Percentiles rank a stretch among this genome's conserved stretches.
Conservation (phyloP, 2,888 invertebrate genomes). For the Spisula subtruncata region DNA sequence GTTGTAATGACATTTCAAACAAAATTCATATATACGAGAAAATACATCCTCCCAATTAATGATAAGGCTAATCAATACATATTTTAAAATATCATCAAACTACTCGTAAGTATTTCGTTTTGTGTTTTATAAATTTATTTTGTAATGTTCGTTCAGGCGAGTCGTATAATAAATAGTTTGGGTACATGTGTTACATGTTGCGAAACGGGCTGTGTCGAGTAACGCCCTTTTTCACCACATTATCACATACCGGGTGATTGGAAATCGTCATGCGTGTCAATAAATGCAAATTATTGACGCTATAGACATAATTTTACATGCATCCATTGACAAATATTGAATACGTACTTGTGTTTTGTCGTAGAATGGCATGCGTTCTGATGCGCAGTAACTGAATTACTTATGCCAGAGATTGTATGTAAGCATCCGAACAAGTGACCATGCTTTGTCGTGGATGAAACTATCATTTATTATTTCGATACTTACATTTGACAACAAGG, state of each 20-base stretch:
- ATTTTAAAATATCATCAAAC: background rate
- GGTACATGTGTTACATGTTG: background rate
- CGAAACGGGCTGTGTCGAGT: slow-evolving; percentile 2
- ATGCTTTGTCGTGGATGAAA: too few species aligned
- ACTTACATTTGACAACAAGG: too few species aligned
- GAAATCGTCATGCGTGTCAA: background rate
- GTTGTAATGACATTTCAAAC: too few species aligned
- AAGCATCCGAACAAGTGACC: too few species aligned
- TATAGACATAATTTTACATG: background rate
- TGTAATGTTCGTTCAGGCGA: too few species aligned
- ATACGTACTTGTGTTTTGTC: background rate
- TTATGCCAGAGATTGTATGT: background rate
- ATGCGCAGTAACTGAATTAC: background rate
- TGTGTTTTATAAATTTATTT: background rate
- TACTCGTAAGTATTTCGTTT: background rate
- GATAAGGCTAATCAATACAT: background rate
- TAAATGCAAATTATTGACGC: background rate
- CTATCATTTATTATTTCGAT: too few species aligned
- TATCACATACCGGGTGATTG: background rate
- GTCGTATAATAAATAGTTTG: background rate
- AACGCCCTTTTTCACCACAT: background rate
- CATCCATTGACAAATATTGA: background rate
- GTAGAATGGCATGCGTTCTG: background rate
- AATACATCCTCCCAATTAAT: background rate
- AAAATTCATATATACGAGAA: background rate